Conservation (phyloP, 2,888 invertebrate genomes). For the Tryphoninae sp. region DNA sequence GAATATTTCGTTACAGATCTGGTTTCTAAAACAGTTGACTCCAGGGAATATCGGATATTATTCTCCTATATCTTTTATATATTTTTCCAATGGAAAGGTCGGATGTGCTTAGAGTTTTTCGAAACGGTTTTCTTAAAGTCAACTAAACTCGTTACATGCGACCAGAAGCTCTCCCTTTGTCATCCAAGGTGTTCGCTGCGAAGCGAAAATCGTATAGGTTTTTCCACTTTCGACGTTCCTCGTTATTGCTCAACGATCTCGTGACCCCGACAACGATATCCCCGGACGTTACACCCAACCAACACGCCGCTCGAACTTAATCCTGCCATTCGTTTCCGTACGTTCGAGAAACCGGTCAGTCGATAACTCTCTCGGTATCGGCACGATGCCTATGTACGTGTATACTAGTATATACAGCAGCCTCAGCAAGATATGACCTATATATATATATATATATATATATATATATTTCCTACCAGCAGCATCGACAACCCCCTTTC, state of each 20-base stretch:
- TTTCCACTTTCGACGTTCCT: slow-evolving; percentile 48
- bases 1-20: no score
- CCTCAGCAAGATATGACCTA: slow-evolving; percentile 32
- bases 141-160: background rate
- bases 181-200: slow-evolving; percentile 3
- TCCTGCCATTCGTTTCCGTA: slow-evolving; percentile 69
- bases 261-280: slow-evolving; percentile 57
- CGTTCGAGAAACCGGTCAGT: slow-evolving; percentile 65
- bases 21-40: no score
- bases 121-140: background rate
- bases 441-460: slow-evolving; percentile 4
- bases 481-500: slow-evolving; percentile 36
- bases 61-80: no score
- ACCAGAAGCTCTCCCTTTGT: background rate
- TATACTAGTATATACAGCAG: slow-evolving; percentile 4
- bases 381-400: slow-evolving; percentile 30
- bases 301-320: slow-evolving; percentile 63
- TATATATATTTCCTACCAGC: slow-evolving; percentile 28
- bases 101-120: no score
- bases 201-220: slow-evolving; percentile 36
- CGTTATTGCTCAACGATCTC: slow-evolving; percentile 61
- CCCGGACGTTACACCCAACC: slow-evolving; percentile 55
- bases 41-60: no score
- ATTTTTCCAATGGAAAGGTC: no score
- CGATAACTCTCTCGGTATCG: slow-evolving; percentile 62